Evolutionary conservation across 2,797 vertebrate species (phyloP), one percentile per base, ranked within the genome.

Genomic region (Danio albolineatus): DNA sequence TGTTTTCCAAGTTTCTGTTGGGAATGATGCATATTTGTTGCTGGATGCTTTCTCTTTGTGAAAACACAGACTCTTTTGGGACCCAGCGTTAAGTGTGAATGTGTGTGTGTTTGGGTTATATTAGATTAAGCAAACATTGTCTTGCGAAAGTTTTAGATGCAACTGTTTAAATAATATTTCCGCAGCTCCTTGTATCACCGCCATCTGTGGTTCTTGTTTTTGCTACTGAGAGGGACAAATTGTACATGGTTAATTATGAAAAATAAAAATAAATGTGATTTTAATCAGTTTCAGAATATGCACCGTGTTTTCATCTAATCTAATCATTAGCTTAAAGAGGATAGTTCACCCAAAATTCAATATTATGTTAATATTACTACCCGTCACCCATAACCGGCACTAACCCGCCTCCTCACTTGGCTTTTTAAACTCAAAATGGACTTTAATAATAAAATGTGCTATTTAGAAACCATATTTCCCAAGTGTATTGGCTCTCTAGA

Each of bases 11-110:
- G 74, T 53, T 53, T 51, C 38, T 65, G 48, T 64, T 65, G 73
- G 38, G 17, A 64, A 16, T 5, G 73, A 12, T 1, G 2, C 17
- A 8, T 53, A 39, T 53, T 75, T 64, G 49, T 74, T 17, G 43
- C 28, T 14, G 46, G 62, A 75, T 21, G 2, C 44, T 28, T 28
- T 28, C 28, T 28, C 28, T 28, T 28, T 28, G 28, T 28, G 36
- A 56, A 66, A 76, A 65, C 74, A 76, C 39, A 56, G 79, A 72
- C 44, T 75, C 54, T 57, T 56, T 4, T 67, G 72, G 38, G 54
- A 4, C 8, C 7, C 21, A 44, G 61, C 76, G 54, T 75, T 64
- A 59, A 17, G 51, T 76, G 62, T 69, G 79, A 51, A 73, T 49
- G 51, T 43, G 14, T 39, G 7, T 61, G 17, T 76, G 72, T 74